Base-by-base conservation (phyloP, 2,888 invertebrate species). In the Sinelater perroti region DNA sequence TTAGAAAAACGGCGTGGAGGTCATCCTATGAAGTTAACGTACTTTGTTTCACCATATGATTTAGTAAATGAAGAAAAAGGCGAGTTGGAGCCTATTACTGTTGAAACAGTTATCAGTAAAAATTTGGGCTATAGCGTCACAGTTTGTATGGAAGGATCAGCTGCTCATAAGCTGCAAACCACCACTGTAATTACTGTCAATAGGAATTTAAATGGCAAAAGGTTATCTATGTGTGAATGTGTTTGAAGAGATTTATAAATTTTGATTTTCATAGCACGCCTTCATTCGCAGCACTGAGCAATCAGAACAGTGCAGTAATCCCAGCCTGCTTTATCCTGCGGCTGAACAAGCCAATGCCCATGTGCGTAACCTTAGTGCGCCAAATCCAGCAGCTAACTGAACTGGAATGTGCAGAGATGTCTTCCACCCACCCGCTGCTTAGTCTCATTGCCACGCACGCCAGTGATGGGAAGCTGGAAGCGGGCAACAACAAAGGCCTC, bases 1-100 rank as follows among this genome's bases (percentile, higher is more conserved):
- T 81, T 95, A 31, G 87, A 93, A 65, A 90, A 89, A 67, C 79
- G 95, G 44, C 83, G 87, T 69, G 95, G 94, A 74, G 95, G 56
- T 56, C 94, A 95, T 74, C 92, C 97, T 0, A 92, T 97, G 92
- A 91, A 91, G 70, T 80, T 97, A 18, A 95, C 94, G 0, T 97
- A 95, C 77, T 96, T 96, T 76, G 91, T 96, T 2, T 92, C 94
- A 0, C 95, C 96, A 0, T 96, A 95, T 73, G 95, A 96, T 75
- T 81, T 96, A 42, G 81, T 96, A 67, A 91, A 93, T 74, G 83
- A 87, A 68, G 89, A 90, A 59, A 83, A 82, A 52, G 87, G 87
- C 68, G 85, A 87, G 3, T 83, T 90, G 31, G 86, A 89, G 69
- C 86, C 89, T 6, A 81, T 95, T 57, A 90, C 88, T 36, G 82